Evolutionary conservation across 64 coral and sea anemone genomes (phyloP), one percentile per base, ranked within the genome.

Genomic region (Platygyra sinensis): DNA sequence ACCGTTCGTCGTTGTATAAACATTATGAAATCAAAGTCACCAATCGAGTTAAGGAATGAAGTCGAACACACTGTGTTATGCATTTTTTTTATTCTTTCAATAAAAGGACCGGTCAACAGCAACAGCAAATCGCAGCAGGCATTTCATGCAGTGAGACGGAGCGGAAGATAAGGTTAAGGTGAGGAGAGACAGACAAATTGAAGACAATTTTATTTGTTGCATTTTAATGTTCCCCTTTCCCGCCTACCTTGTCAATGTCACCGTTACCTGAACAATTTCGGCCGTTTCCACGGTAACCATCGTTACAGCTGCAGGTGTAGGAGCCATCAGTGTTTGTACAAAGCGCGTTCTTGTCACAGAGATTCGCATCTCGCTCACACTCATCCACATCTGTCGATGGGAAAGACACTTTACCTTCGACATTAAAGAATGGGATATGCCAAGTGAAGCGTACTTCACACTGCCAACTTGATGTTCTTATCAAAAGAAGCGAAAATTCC

Each of bases 261-360:
- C 7, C 60, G 51, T 75, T 60, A 91, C 89, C 89, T 91, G 80
- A 36, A 17, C 50, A 80, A 29, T 30, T 59, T 30, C 19, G 19
- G 52, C 38, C 24, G 50, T 39, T n/a, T 24, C 65, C 65, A 27
- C 65, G n/a, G 25, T 11, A 69, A 11, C 65, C 65, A 69, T 69
- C 65, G 10, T 69, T 69, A 69, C 65, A 69, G 24, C 20, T 69
- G 65, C 65, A 69, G 3, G 10, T 12, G 65, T 25, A 69, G 65
- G 65, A 69, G 24, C 65, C 65, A 29, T 69, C 65, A 24, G 11
- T 69, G 65, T 69, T 69, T 25, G 22, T 69, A 22, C 65, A 69
- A 11, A 69, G 22, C 10, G 65, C 65, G 65, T 69, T 69, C 65
- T 69, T 25, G 65, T 69, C 65, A 69, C 65, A 69, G 22, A 22